Base-by-base conservation (phyloP, 2,888 invertebrate species). In the Ischnura elegans region DNA sequence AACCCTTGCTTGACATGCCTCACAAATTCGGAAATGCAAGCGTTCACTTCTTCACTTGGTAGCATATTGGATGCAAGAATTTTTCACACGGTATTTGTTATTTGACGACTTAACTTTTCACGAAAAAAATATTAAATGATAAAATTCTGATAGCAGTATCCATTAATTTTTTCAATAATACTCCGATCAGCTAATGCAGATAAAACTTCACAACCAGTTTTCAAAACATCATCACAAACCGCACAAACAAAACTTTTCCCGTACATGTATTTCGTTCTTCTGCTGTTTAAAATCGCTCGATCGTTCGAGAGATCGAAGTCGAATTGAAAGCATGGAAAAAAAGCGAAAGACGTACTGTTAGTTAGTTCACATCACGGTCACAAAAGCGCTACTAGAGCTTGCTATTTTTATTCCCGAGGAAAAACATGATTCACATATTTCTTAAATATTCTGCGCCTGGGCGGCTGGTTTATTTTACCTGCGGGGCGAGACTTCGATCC, bases 1-100 rank as follows among this genome's bases (percentile, higher is more conserved):
- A 84, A 96, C 97, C 96, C 96, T 94, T 96, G 96, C 94, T 96
- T 96, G 94, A 97, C 96, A 94, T 96, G 96, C 93, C 96, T 96
- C 93, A 96, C 96, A 94, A 97, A 95, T 94, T 96, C 95, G 47
- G 95, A 95, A 87, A 96, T 95, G 94, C 95, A 95, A 51, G 95
- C 95, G 94, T 95, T 95, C 87, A 95, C 94, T 85, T 95, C 95
- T 13, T 94, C 93, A 8, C 87, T 87, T 42, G 93, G 93, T 45
- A 90, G 47, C 93, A 93, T 94, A 25, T 21, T 85, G 29, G 29
- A 21, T 51, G 66, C n/a, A n/a, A n/a, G n/a, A n/a, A n/a, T 90
- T 13, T 10, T 36, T 16, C 2, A 76, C 21, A 76, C 76, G 36
- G 36, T 13, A 29, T 36, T n/a, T 76, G 13, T 16, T 76, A 8